Base-by-base conservation (phyloP, 53 echinoderm and acorn worm species). In the Hippasteria phrygiana region DNA sequence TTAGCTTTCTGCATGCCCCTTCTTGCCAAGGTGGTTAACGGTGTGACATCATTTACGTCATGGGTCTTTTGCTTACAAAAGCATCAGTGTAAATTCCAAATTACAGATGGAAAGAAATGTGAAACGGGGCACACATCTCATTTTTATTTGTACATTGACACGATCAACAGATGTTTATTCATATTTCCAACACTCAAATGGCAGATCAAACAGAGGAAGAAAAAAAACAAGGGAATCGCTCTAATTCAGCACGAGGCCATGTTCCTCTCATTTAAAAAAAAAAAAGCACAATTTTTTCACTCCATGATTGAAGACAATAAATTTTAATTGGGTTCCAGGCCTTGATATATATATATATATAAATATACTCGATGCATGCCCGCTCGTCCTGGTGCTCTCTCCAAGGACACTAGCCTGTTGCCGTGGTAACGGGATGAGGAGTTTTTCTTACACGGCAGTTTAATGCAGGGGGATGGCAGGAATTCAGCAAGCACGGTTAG, bases 121-220 rank as follows among this genome's bases (percentile, higher is more conserved):
- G n/a, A n/a, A n/a, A n/a, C n/a, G n/a, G n/a, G 46, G 11, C 46
- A 45, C 46, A 45, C 6, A 3, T 14, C 20, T 51, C 3, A 3
- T 59, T 59, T 59, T 59, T 18, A 8, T 20, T 17, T 51, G 20
- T 17, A 13, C 31, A 37, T 55, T 17, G 36, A 55, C 78, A 55
- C 78, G 38, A 22, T 33, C 78, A 59, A 35, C 33, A 35, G 18
- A n/a, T 18, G 0, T 48, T 78, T 78, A 48, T 48, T 73, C 22
- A 73, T 22, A 55, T 11, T 34, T 39, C 55, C 27, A 78, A 78
- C 78, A 78, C 36, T 78, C 78, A 78, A 78, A 78, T 59, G 36
- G 55, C 62, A 55, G 59, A 78, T 59, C 37, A 56, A 55, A 2
- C 46, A 38, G 24, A 13, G 12, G 59, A 37, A 39, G 3, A 78